These are phyloP conservation scores for Paracyprichromis sp. DNA, from an alignment of 2,113 vertebrate species.

Conservation along the genomic window DNA sequence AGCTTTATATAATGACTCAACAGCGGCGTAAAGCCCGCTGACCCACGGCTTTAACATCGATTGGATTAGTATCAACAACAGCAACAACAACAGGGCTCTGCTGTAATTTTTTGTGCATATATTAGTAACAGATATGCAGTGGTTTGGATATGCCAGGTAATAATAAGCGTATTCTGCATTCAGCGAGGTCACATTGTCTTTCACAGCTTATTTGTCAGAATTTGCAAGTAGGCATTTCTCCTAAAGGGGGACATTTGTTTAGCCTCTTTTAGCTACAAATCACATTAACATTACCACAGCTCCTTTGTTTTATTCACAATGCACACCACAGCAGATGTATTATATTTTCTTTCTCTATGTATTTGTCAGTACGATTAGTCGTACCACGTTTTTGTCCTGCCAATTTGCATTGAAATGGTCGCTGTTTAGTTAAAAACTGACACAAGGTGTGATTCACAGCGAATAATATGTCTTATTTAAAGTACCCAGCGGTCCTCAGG, in stretches of 20 bases:
- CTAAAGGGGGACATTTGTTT: neutral
- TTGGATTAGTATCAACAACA: neutral
- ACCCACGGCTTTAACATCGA: neutral
- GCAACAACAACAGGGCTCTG: neutral
- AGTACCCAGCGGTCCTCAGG: neutral
- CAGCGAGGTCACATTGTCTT: neutral
- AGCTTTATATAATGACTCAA: neutral
- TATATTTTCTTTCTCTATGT: neutral
- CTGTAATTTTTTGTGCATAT: neutral
- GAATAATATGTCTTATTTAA: conserved; percentile 2
- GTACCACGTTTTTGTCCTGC: neutral
- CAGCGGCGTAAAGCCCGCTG: neutral
- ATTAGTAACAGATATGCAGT: neutral
- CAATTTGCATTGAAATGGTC: neutral
- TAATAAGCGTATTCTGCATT: neutral
- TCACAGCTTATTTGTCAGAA: neutral
- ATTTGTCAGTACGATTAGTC: neutral
- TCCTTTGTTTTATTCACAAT: neutral
- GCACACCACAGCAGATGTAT: neutral
- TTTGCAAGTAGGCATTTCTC: neutral
- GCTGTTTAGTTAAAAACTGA: neutral
- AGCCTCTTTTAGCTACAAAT: neutral
- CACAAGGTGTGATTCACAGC: neutral
- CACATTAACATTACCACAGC: neutral
- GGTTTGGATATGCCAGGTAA: neutral